phyloP scores from a whole-genome alignment of 2,888 invertebrate species.

The Cerceris rybyensis region DNA sequence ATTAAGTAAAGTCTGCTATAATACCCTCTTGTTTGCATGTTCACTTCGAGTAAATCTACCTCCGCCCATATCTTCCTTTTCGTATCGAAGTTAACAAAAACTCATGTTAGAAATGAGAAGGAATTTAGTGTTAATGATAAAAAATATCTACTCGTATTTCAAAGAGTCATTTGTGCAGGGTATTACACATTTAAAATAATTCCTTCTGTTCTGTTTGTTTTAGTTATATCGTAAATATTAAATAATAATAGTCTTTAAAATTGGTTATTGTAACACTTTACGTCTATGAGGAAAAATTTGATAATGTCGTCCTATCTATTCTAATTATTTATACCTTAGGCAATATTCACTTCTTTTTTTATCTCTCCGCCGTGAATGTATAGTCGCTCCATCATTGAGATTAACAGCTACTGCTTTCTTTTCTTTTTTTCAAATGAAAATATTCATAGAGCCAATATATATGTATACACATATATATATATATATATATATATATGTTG shows the following conservation, averaged over 20 bases:
- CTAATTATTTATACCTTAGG: slow-evolving; percentile 74
- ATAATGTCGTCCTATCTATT: slow-evolving; percentile 79
- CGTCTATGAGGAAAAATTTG: slow-evolving; percentile 76
- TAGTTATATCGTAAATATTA: slow-evolving; percentile 66
- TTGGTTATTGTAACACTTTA: slow-evolving; percentile 74
- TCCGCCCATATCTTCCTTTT: neutral
- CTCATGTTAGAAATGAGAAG: slow-evolving; percentile 20
- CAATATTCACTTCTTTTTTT: slow-evolving; percentile 56
- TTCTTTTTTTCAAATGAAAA: slow-evolving; percentile 57
- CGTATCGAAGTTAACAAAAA: slow-evolving; percentile 14
- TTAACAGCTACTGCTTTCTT: slow-evolving; percentile 66
- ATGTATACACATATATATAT: no score
- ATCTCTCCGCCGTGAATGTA: slow-evolving; percentile 61
- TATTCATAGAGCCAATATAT: slow-evolving; percentile 61
- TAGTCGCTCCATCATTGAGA: slow-evolving; percentile 67
- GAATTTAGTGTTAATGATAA: slow-evolving; percentile 41
- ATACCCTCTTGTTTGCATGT: slow-evolving; percentile 46
- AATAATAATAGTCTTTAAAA: slow-evolving; percentile 75
- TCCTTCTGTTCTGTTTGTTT: slow-evolving; percentile 9
- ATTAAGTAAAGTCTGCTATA: slow-evolving; percentile 63
- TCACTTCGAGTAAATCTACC: neutral
- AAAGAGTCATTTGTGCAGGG: slow-evolving; percentile 58
- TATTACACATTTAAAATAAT: slow-evolving; percentile 65
- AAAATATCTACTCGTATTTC: slow-evolving; percentile 47
- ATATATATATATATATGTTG: slow-evolving; percentile 20